phyloP scores from a whole-genome alignment of 2,888 invertebrate species.

The Therioaphis trifolii region DNA sequence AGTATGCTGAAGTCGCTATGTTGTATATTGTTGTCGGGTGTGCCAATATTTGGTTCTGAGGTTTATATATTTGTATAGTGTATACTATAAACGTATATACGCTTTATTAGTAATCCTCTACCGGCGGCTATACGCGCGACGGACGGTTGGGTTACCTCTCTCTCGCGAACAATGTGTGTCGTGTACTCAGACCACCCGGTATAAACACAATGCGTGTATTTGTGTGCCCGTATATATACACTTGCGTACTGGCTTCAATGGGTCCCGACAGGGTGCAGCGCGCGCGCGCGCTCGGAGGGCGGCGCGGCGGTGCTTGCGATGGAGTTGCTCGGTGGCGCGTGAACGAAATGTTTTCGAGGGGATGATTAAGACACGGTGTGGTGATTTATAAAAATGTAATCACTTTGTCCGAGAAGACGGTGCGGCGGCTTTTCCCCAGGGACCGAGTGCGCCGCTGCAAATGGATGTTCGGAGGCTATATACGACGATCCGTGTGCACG shows the following conservation, averaged over 20 bases:
- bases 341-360: slow-evolving; percentile 62
- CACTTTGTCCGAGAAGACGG: slow-evolving; percentile 57
- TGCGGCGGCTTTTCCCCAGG: slow-evolving; percentile 21
- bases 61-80: too few species aligned
- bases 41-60: too few species aligned
- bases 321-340: slow-evolving; percentile 46
- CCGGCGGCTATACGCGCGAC: background rate
- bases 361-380: slow-evolving; percentile 63
- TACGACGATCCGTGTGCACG: too few species aligned
- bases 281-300: slow-evolving; percentile 1
- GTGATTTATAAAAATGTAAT: slow-evolving; percentile 63
- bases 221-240: background rate
- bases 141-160: slow-evolving; percentile 1
- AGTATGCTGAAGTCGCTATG: too few species aligned
- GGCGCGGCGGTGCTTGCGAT: background rate
- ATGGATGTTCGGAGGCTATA: slow-evolving; percentile 22
- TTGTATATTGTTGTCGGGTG: too few species aligned
- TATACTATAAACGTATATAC: too few species aligned
- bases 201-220: background rate
- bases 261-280: background rate
- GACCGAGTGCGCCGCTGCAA: background rate
- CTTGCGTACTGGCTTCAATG: slow-evolving; percentile 13
- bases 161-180: background rate
- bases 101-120: background rate
- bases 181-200: slow-evolving; percentile 45